phyloP scores from a whole-genome alignment of 1,140 invertebrate species.

The Vollenhovia emeryi region DNA sequence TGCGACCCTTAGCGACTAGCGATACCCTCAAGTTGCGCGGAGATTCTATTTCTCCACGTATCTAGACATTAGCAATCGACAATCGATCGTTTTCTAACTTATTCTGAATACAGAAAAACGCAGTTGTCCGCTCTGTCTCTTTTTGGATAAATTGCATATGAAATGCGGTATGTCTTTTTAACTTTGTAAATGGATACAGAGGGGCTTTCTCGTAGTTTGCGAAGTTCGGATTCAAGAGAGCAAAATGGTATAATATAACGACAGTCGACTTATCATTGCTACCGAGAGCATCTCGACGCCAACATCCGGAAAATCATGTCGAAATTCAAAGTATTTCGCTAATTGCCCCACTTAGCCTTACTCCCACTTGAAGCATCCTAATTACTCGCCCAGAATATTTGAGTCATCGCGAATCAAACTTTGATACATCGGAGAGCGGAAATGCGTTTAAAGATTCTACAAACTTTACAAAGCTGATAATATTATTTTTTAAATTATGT shows the following conservation, averaged over 20 bases:
- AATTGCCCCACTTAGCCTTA: constrained; percentile 56
- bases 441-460: background rate
- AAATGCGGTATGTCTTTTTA: background rate
- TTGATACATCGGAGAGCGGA: background rate
- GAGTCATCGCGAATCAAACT: constrained; percentile 30
- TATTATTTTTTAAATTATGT: background rate
- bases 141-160: background rate
- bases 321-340: constrained; percentile 57
- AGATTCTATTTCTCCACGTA: constrained; percentile 6
- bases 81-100: background rate
- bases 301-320: constrained; percentile 47
- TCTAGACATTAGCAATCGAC: background rate
- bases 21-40: background rate
- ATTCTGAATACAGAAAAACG: background rate
- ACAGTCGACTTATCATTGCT: constrained; percentile 24
- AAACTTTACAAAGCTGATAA: background rate
- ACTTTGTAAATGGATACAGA: background rate
- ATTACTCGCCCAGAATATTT: constrained; percentile 26
- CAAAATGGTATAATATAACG: constrained; percentile 45
- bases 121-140: background rate
- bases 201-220: background rate
- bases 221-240: constrained; percentile 26
- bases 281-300: constrained; percentile 23
- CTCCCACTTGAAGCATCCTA: constrained; percentile 44
- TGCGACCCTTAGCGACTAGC: background rate